Base-by-base conservation (phyloP, 2,888 invertebrate genomes). In the Pristionchus entomophagus region DNA sequence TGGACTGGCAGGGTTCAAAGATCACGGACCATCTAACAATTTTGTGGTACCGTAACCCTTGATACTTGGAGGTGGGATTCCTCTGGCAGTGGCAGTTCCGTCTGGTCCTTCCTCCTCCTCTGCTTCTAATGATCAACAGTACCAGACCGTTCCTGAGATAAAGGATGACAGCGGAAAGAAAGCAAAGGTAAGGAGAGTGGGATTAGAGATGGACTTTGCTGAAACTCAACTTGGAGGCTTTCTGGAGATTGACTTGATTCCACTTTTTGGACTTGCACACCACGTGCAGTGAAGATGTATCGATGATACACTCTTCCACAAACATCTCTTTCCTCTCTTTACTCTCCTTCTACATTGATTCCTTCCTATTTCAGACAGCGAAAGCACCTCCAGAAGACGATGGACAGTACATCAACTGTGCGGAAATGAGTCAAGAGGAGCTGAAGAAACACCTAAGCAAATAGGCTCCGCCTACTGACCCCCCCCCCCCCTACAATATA, bases 361-460 rank as follows among this genome's bases (percentile, higher is more conserved):
- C 56, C 22, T 5, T 22, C 17, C 45, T n/a, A 10, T 56, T 26
- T 35, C 65, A 73, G 73, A 45, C 73, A 12, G 73, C 73, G 3
- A 38, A 45, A 19, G 26, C 41, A 10, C 73, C 38, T 41, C 41
- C 73, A 17, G 73, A 73, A 73, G 73, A 73, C 41, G 73, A 73
- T 73, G 73, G 73, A n/a, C 73, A 73, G 45, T 73, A 73, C 73
- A 73, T 73, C 45, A 73, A 73, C 41, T 73, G 73, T 73, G 73
- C 73, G 8, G 73, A 73, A 26, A 73, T 73, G 73, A 41, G 41
- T 1, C n/a, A 41, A 10, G 73, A 73, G 41, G 73, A 73, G n/a
- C n/a, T 73, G 41, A 73, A 73, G 73, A 73, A 73, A 19, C 73
- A 73, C n/a, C 73, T 73, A 17, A 49, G 41, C 19, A 53, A 51